phyloP scores from a whole-genome alignment of 1,140 invertebrate species.

The Rhyacophila brunnea region DNA sequence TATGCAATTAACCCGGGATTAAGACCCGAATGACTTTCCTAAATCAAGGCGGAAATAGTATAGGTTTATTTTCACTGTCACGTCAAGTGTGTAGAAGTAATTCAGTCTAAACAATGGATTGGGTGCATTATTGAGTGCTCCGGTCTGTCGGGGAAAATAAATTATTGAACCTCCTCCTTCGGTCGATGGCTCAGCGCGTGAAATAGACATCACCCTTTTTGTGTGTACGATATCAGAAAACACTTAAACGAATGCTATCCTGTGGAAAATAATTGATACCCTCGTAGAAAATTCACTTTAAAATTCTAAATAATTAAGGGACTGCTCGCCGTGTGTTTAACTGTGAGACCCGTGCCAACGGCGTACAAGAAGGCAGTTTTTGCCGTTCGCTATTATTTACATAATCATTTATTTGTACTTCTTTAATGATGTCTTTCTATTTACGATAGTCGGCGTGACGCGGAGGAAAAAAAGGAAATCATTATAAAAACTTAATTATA shows the following conservation, averaged over 20 bases:
- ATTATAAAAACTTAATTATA: too few species aligned
- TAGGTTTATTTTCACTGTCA: slow-evolving; percentile 15
- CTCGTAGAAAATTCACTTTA: slow-evolving; percentile 21
- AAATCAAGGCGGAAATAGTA: background rate
- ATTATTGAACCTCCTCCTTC: slow-evolving; percentile 1
- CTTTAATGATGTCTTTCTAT: too few species aligned
- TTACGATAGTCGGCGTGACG: too few species aligned
- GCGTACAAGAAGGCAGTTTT: too few species aligned
- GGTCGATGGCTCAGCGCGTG: background rate
- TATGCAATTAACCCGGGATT: background rate
- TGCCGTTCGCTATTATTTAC: too few species aligned
- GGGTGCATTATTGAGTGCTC: slow-evolving; percentile 17
- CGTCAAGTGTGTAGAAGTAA: slow-evolving; percentile 13
- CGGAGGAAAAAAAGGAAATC: too few species aligned
- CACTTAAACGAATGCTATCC: slow-evolving; percentile 23
- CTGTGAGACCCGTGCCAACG: background rate
- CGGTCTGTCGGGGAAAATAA: slow-evolving; percentile 10
- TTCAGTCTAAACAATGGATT: slow-evolving; percentile 13
- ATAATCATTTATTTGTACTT: too few species aligned
- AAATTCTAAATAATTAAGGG: slow-evolving; percentile 19
- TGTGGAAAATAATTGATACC: slow-evolving; percentile 13
- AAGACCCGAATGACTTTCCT: background rate
- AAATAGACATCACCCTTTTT: slow-evolving; percentile 16
- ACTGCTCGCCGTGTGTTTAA: slow-evolving; percentile 1
- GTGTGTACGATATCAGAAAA: slow-evolving; percentile 1